These are phyloP conservation scores for Thyatira batis DNA, from an alignment of 2,888 invertebrate species.

Conservation along the genomic window DNA sequence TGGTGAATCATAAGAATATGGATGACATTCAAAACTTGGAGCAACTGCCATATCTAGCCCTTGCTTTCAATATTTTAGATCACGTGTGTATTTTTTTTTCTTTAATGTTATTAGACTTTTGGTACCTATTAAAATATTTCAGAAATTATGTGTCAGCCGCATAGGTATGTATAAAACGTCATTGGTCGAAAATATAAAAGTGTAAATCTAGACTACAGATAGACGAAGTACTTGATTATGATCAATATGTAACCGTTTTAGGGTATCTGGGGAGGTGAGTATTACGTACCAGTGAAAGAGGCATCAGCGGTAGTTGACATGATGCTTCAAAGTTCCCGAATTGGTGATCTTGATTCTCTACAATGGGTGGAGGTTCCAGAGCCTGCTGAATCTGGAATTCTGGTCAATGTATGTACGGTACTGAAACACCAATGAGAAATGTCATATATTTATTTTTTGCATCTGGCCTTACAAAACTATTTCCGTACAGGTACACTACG, in stretches of 20 bases:
- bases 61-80: constrained; percentile 41
- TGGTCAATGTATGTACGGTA: neutral
- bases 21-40: constrained; percentile 31
- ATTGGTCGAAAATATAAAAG: too few relatives aligned
- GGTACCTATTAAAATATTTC: constrained; percentile 1
- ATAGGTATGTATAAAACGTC: too few relatives aligned
- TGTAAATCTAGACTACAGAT: too few relatives aligned
- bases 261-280: constrained; percentile 45
- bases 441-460: neutral
- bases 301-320: constrained; percentile 1
- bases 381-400: constrained; percentile 14
- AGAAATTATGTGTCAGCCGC: too few relatives aligned
- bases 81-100: constrained; percentile 41
- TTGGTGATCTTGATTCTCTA: constrained; percentile 34
- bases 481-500: constrained; percentile 44
- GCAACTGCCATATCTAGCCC: constrained; percentile 42
- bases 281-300: constrained; percentile 30
- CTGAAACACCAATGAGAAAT: too few relatives aligned
- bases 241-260: constrained; percentile 8
- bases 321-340: constrained; percentile 20
- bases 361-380: constrained; percentile 33
- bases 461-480: neutral
- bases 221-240: too few relatives aligned
- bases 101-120: constrained; percentile 4
- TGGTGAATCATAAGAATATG: constrained; percentile 40